Percentiles rank a stretch among this genome's conserved stretches.
These are phyloP conservation scores for Mormyrus lacerda DNA, from an alignment of 2,113 vertebrate species.

Conservation along the genomic window DNA sequence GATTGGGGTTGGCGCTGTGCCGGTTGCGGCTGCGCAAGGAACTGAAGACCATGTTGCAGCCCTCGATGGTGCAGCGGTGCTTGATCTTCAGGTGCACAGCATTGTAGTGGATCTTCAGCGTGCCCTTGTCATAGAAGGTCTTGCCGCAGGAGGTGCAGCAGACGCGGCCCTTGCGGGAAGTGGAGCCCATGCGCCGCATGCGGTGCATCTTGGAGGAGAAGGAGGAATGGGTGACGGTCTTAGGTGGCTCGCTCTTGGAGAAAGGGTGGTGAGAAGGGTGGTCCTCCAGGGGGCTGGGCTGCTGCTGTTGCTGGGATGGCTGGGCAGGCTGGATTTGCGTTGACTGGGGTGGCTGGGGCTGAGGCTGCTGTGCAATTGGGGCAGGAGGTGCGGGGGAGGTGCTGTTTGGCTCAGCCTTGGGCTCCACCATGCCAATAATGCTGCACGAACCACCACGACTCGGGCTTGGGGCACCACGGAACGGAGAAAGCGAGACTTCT, in stretches of 20 bases:
- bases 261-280: conserved; percentile 67
- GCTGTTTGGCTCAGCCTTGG: conserved; percentile 85
- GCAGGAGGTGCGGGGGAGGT: conserved; percentile 71
- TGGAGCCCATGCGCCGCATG: conserved; percentile 91
- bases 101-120: conserved; percentile 98
- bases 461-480: conserved; percentile 77
- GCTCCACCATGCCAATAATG: conserved; percentile 84
- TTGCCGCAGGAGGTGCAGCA: conserved; percentile 98
- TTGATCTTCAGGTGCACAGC: conserved; percentile 98
- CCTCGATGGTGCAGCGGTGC: conserved; percentile 95
- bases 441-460: conserved; percentile 77
- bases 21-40: conserved; percentile 95
- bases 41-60: conserved; percentile 99
- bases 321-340: conserved; percentile 58
- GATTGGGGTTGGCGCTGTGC: conserved; percentile 97
- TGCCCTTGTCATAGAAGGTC: conserved; percentile 98
- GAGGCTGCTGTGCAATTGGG: conserved; percentile 53
- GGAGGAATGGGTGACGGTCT: conserved; percentile 60
- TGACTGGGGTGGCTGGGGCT: conserved; percentile 60
- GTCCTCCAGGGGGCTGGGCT: conserved; percentile 72
- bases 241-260: conserved; percentile 82
- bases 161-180: conserved; percentile 94
- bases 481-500: conserved; percentile 88
- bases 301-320: conserved; percentile 44
- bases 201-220: conserved; percentile 94